phyloP scores from a whole-genome alignment of 2,888 invertebrate species.

The Drosophila subquinaria region DNA sequence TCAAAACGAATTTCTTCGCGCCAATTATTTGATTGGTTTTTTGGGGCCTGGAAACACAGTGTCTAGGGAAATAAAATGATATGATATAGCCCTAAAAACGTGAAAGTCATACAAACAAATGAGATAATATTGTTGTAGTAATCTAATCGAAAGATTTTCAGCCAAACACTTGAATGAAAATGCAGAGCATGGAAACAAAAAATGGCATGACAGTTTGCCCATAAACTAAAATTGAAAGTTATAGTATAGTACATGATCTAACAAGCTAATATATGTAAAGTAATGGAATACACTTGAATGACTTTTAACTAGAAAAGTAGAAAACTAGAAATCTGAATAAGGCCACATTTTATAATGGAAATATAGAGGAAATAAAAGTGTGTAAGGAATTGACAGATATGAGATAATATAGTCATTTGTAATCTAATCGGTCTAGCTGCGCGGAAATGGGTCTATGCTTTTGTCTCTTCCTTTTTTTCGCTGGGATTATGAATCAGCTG shows the following conservation, averaged over 20 bases:
- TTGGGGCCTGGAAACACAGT: conserved; percentile 25
- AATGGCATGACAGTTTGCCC: not conserved
- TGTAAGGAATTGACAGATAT: not conserved
- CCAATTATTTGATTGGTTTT: conserved; percentile 42
- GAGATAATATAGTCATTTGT: not conserved
- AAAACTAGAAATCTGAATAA: conserved; percentile 1
- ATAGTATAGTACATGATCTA: not conserved
- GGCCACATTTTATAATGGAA: not conserved
- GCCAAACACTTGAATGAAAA: not conserved
- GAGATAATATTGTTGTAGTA: not conserved
- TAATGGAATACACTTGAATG: not conserved
- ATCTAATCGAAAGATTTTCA: not conserved
- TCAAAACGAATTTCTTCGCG: conserved; percentile 40
- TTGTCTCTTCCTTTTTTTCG: not conserved
- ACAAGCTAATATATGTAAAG: not conserved
- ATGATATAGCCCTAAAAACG: not conserved
- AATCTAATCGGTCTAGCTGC: conserved; percentile 9
- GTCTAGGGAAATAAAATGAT: not conserved
- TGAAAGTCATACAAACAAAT: not conserved
- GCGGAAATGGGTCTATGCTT: not conserved
- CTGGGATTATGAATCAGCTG: conserved; percentile 17
- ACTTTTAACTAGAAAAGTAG: not conserved
- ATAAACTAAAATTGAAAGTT: not conserved
- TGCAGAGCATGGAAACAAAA: conserved; percentile 3
- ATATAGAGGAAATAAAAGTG: not conserved